These are phyloP conservation scores for Platyscapa corneri DNA, from an alignment of 1,140 invertebrate genomes.

Conservation along the genomic window DNA sequence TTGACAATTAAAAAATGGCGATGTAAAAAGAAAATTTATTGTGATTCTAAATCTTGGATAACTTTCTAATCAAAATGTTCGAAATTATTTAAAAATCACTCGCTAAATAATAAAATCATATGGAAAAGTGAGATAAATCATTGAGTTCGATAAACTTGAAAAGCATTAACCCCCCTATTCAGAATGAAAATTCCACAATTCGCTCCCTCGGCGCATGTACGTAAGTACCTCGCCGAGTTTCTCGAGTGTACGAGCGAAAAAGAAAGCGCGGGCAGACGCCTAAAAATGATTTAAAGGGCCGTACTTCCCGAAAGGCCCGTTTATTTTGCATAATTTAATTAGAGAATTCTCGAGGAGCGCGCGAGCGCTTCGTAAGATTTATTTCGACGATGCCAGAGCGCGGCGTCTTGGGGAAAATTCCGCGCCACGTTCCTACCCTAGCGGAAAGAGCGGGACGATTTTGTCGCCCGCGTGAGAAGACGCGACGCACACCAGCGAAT, in stretches of 20 bases:
- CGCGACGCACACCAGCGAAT: constrained; percentile 45
- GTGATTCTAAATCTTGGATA: too few relatives aligned
- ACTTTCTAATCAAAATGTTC: too few relatives aligned
- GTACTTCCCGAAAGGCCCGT: constrained; percentile 49
- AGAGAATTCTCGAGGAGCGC: constrained; percentile 49
- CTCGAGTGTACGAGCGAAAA: neutral
- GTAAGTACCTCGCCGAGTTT: neutral
- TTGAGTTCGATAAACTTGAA: neutral
- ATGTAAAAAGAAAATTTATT: too few relatives aligned
- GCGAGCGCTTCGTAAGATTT: constrained; percentile 37
- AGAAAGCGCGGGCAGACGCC: neutral
- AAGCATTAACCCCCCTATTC: neutral
- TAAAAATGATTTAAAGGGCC: constrained; percentile 53
- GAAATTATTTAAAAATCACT: neutral
- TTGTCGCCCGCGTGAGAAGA: constrained; percentile 48
- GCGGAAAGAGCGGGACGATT: constrained; percentile 39
- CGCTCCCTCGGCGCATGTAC: neutral
- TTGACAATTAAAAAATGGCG: too few relatives aligned
- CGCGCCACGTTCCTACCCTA: constrained; percentile 16
- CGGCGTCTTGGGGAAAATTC: constrained; percentile 23
- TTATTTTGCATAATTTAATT: constrained; percentile 56
- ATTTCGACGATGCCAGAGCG: constrained; percentile 15
- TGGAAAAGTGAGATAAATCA: neutral
- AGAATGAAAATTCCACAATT: neutral
- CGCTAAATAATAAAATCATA: neutral